Evolutionary conservation across 37 sponge, comb jelly and placozoan species (phyloP), one percentile per base, ranked within the genome.

Genomic region (Beroe ovata): DNA sequence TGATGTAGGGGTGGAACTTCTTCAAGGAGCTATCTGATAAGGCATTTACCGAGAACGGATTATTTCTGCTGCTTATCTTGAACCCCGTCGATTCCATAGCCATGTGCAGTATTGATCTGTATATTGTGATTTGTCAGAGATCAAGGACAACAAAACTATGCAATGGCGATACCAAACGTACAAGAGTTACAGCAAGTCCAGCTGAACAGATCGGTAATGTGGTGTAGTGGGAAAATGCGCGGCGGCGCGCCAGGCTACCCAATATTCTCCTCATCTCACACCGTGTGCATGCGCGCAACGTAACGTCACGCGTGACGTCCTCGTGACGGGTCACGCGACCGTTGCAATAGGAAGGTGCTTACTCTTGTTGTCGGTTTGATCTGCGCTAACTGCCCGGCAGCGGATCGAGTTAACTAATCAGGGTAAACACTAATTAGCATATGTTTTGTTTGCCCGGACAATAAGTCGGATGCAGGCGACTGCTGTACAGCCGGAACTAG

Each of bases 401-500:
- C 54, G 54, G 54, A 47, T 47, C 54, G 54, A 66, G 69, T 30
- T 66, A 66, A 66, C 69, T 66, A 66, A 66, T 66, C 69, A 66
- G 54, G 54, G 84, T 77, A 77, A 77, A 77, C 54, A 77, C 84
- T 42, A 77, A 77, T 77, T 77, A 77, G 84, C 84, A 77, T 77
- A 42, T 77, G 84, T 77, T 77, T 77, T 77, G 54, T 42, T 42
- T 42, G 84, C 54, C 54, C 84, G 84, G 84, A 77, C 84, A 77
- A 77, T 77, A 25, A 77, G 84, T 66, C 69, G 69, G 69, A 66
- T 66, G 69, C 30, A 25, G 69, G 69, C 25, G 69, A 66, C 69
- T 66, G 69, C 69, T 29, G 69, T 66, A 30, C 69, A 66, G 69
- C 69, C 69, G 69, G 69, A 66, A 66, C 69, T 66, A 25, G 30